These are phyloP conservation scores for Mastomys coucha DNA, from an alignment of 2,113 vertebrate species.

Conservation along the genomic window DNA sequence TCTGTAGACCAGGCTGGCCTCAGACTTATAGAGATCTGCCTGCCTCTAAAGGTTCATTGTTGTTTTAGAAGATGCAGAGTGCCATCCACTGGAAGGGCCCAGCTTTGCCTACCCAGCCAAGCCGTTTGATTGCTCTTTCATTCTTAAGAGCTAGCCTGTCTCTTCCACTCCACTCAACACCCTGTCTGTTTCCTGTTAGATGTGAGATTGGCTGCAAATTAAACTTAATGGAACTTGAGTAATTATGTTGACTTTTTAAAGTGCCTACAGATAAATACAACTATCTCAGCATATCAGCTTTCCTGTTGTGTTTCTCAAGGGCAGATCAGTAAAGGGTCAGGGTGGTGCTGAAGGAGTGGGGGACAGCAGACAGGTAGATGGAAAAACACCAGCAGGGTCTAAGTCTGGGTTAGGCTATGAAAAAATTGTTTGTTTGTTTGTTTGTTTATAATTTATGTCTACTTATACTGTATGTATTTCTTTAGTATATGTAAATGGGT, in stretches of 20 bases:
- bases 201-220: conserved; percentile 88
- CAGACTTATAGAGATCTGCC: too few relatives aligned
- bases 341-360: background rate
- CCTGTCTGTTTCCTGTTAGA: conserved; percentile 81
- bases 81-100: background rate
- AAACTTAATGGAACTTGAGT: conserved; percentile 88
- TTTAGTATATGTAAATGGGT: background rate
- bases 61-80: background rate
- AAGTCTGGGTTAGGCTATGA: background rate
- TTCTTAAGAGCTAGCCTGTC: conserved; percentile 81
- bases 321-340: background rate
- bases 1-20: too few relatives aligned
- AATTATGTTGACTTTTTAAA: conserved; percentile 89
- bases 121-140: rapidly evolving
- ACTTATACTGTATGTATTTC: background rate
- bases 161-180: conserved; percentile 76
- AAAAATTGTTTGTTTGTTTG: background rate
- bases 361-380: background rate
- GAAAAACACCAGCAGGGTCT: conserved; percentile 43
- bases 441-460: background rate
- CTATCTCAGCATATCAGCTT: conserved; percentile 75
- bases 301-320: conserved; percentile 55
- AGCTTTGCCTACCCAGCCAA: background rate
- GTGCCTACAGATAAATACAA: conserved; percentile 88
- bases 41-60: too few relatives aligned